A percentile compares a stretch with the other conserved stretches of the same genome.
Conservation (phyloP, 2,113 vertebrate genomes). For the Sylvilagus bachmani region DNA sequence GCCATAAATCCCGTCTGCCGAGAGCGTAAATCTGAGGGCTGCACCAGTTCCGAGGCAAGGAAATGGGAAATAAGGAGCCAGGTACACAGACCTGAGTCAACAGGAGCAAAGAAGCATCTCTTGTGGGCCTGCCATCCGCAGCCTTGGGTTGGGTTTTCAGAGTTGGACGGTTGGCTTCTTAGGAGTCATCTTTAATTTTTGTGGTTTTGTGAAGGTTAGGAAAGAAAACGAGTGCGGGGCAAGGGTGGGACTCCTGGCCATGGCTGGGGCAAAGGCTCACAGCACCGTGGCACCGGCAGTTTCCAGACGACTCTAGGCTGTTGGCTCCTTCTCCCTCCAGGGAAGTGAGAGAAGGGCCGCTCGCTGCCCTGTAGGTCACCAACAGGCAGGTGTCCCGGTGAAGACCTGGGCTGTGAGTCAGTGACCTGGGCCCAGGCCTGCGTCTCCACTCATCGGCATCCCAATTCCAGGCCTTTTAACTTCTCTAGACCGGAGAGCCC, state of each 20-base stretch:
- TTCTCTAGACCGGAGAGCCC: background rate
- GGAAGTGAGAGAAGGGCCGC: background rate
- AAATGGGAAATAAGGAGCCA: constrained; percentile 65
- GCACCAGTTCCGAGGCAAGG: constrained; percentile 49
- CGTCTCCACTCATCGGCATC: background rate
- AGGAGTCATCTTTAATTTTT: constrained; percentile 70
- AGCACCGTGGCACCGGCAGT: background rate
- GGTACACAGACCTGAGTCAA: constrained; percentile 77
- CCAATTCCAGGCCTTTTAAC: background rate
- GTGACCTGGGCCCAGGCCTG: too few relatives aligned
- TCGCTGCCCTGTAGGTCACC: background rate
- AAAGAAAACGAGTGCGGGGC: constrained; percentile 66
- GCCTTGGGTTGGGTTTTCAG: constrained; percentile 29
- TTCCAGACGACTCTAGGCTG: background rate
- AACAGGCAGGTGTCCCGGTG: background rate
- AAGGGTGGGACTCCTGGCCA: constrained; percentile 56
- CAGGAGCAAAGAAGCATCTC: constrained; percentile 63
- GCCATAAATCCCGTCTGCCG: constrained; percentile 73
- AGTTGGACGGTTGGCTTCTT: constrained; percentile 28
- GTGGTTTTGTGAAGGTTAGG: constrained; percentile 63
- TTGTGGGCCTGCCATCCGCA: background rate
- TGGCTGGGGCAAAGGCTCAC: background rate
- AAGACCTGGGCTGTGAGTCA: background rate
- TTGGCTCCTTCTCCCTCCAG: background rate
- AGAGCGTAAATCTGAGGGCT: constrained; percentile 70